A percentile compares a stretch with the other conserved stretches of the same genome.
Conservation (phyloP, 2,888 invertebrate genomes). For the Zaprionus lineosus region DNA sequence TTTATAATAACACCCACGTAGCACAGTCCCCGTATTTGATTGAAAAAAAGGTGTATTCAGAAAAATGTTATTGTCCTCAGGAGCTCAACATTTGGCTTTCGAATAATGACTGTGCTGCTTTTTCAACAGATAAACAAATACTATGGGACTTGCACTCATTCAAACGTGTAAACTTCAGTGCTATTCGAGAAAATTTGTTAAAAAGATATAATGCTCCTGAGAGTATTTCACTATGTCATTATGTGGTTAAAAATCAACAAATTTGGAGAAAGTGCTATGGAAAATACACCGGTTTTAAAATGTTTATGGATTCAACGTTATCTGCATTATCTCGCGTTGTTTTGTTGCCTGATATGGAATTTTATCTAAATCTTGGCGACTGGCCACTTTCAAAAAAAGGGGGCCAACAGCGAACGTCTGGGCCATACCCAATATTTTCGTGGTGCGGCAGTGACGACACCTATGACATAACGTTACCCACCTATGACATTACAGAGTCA, state of each 20-base stretch:
- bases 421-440: slow-evolving; percentile 92
- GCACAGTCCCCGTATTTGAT: slow-evolving; percentile 80
- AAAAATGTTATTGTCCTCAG: slow-evolving; percentile 92
- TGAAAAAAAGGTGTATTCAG: slow-evolving; percentile 87
- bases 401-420: slow-evolving; percentile 82
- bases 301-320: slow-evolving; percentile 95
- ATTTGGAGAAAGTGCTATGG: slow-evolving; percentile 95
- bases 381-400: slow-evolving; percentile 91
- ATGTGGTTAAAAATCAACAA: slow-evolving; percentile 91
- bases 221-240: slow-evolving; percentile 94
- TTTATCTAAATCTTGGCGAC: slow-evolving; percentile 96
- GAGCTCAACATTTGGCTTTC: slow-evolving; percentile 87
- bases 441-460: slow-evolving; percentile 97
- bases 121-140: slow-evolving; percentile 87
- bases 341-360: slow-evolving; percentile 92
- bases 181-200: slow-evolving; percentile 86
- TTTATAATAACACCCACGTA: slow-evolving; percentile 82
- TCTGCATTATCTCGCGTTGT: slow-evolving; percentile 92
- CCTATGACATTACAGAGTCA: slow-evolving; percentile 96
- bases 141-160: slow-evolving; percentile 88
- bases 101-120: slow-evolving; percentile 86
- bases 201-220: slow-evolving; percentile 90
- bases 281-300: slow-evolving; percentile 96
- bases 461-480: slow-evolving; percentile 95
- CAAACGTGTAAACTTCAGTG: slow-evolving; percentile 87